Conservation (phyloP, 2,113 vertebrate species). For the Engraulis encrasicolus region DNA sequence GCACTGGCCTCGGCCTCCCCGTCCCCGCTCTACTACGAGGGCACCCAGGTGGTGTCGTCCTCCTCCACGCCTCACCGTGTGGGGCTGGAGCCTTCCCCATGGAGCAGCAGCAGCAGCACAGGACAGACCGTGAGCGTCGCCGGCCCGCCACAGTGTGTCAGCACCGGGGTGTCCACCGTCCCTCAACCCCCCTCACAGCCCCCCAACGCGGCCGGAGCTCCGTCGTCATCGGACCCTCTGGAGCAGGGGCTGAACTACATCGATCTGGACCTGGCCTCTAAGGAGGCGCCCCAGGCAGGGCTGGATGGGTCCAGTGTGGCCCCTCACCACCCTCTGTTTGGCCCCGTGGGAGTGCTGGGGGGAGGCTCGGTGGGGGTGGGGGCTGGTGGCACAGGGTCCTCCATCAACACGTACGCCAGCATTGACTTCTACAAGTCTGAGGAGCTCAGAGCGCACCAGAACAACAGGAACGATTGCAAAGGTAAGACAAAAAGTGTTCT, state of each 20-base stretch:
- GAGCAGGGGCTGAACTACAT: conserved; percentile 84
- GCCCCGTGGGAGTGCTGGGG: conserved; percentile 37
- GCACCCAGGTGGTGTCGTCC: conserved; percentile 55
- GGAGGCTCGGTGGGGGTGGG: conserved; percentile 52
- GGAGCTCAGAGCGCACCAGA: conserved; percentile 71
- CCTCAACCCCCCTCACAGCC: conserved; percentile 48
- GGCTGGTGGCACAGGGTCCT: conserved; percentile 46
- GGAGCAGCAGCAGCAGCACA: conserved; percentile 49
- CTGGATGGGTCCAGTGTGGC: conserved; percentile 63
- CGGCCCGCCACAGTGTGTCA: conserved; percentile 42
- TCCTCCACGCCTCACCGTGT: conserved; percentile 64
- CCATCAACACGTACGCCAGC: conserved; percentile 78
- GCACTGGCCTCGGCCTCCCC: conserved; percentile 62
- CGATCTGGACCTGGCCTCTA: conserved; percentile 80
- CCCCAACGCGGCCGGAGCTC: conserved; percentile 56
- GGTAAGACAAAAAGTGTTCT: conserved; percentile 62
- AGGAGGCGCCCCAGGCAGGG: conserved; percentile 70
- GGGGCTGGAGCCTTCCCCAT: conserved; percentile 65
- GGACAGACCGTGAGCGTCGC: conserved; percentile 48
- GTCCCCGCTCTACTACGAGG: conserved; percentile 67
- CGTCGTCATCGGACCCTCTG: conserved; percentile 59
- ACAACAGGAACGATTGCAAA: conserved; percentile 68
- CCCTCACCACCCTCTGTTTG: conserved; percentile 61
- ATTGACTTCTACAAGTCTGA: conserved; percentile 82
- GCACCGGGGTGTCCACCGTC: conserved; percentile 48